Conservation (phyloP, 2,888 invertebrate genomes). For the Acronicta aceris region DNA sequence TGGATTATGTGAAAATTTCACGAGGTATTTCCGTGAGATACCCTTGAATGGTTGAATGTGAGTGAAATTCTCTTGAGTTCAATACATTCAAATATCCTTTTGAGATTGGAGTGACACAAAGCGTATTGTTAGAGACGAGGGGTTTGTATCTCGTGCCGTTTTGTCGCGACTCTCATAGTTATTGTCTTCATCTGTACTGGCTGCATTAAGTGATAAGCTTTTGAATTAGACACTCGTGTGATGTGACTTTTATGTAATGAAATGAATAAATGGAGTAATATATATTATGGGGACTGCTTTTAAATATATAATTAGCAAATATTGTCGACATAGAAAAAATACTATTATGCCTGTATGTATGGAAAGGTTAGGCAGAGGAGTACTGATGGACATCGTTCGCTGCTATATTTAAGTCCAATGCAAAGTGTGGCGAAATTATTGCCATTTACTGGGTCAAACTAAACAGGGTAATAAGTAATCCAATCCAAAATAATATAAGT, state of each 20-base stretch:
- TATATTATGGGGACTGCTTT: too few species aligned
- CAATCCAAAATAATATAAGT: too few species aligned
- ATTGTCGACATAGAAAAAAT: too few species aligned
- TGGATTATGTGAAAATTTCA: conserved; percentile 75
- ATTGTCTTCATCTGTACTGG: conserved; percentile 69
- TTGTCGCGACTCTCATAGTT: conserved; percentile 73
- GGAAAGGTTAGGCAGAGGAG: too few species aligned
- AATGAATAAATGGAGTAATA: conserved; percentile 10
- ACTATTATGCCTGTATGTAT: too few species aligned
- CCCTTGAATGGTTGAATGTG: conserved; percentile 71
- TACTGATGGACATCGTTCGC: too few species aligned
- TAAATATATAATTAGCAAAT: too few species aligned
- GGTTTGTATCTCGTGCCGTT: conserved; percentile 76
- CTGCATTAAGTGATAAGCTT: conserved; percentile 54
- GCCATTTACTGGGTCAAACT: too few species aligned
- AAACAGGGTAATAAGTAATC: too few species aligned
- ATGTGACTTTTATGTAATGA: conserved; percentile 32
- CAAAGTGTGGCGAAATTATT: too few species aligned
- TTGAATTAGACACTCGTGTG: conserved; percentile 43
- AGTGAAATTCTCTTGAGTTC: conserved; percentile 81
- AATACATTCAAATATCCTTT: conserved; percentile 86
- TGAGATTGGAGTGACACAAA: conserved; percentile 85
- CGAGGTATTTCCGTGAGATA: conserved; percentile 71
- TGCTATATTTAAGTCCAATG: too few species aligned
- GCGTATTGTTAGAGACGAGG: conserved; percentile 82